Evolutionary conservation across 1,140 invertebrate species (phyloP), one percentile per base, ranked within the genome.

Genomic region (Aphelenchoides fujianensis): DNA sequence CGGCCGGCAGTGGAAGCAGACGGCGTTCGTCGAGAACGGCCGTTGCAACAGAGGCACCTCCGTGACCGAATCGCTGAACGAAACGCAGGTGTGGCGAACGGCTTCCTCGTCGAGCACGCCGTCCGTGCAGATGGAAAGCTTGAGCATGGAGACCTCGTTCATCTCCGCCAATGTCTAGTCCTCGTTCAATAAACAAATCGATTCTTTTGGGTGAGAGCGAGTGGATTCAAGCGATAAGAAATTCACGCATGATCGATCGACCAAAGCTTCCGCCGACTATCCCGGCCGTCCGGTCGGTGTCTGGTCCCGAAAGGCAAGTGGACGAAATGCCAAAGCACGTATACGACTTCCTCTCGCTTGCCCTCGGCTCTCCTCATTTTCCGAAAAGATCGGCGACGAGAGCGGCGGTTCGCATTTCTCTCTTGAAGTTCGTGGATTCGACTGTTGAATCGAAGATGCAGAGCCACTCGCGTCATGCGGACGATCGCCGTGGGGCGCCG

Each of bases 101-200:
- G 59, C n/a, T 19, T n/a, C n/a, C 27, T 19, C n/a, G 2, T 61
- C n/a, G 2, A 19, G 27, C 2, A 61, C 30, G 2, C 59, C 59
- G 31, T 61, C 59, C n/a, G 27, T 61, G 19, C 59, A 61, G 2
- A n/a, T 28, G 59, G 59, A 61, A 31, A 61, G 16, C 36, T 61
- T 61, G 59, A 61, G 16, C 31, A 28, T 28, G n/a, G 59, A 61
- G n/a, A 61, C 59, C 16, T 61, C 59, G 59, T 61, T 61, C n/a
- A 61, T 61, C n/a, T 19, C 59, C 16, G 59, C 36, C 41, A 48
- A 48, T 23, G 41, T 48, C 41, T 48, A 48, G 23, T 48, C 41
- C 23, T 48, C 12, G 23, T 48, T 48, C 23, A 48, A 48, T 48
- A 16, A 16, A 23, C 41, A 48, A 48, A 48, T 48, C 12, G 23